A percentile compares a stretch with the other conserved stretches of the same genome.
Evolutionary conservation across 2,888 invertebrate genomes (phyloP).

Genomic region (Callosobruchus maculatus): DNA sequence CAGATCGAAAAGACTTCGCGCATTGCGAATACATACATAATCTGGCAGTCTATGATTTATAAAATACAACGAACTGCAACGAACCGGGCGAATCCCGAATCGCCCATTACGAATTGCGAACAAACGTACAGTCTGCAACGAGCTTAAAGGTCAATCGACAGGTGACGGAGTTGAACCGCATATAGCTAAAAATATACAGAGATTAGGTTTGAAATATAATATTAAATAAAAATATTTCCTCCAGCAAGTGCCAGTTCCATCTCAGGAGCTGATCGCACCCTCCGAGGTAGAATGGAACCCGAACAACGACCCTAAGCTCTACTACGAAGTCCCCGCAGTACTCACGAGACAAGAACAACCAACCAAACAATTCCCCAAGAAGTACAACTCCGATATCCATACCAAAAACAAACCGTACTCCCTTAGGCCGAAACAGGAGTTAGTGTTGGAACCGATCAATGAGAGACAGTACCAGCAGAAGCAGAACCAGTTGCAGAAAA

Average conservation of each 20-base stretch:
- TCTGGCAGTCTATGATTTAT: too few species aligned
- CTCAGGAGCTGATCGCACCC: constrained; percentile 51
- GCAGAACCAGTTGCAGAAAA: constrained; percentile 41
- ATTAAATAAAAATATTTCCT: too few species aligned
- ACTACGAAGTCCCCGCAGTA: constrained; percentile 46
- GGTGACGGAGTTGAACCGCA: too few species aligned
- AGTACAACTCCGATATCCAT: constrained; percentile 53
- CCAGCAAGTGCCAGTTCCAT: constrained; percentile 41
- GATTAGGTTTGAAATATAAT: too few species aligned
- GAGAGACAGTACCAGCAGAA: constrained; percentile 42
- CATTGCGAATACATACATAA: too few species aligned
- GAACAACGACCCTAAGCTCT: constrained; percentile 42
- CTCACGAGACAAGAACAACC: constrained; percentile 47
- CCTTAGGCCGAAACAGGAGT: constrained; percentile 49
- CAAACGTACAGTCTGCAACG: too few species aligned
- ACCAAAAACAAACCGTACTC: constrained; percentile 39
- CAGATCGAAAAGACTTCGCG: too few species aligned
- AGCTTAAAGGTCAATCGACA: too few species aligned
- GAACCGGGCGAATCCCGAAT: too few species aligned
- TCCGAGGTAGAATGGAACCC: constrained; percentile 46
- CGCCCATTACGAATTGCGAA: too few species aligned
- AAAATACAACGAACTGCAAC: too few species aligned
- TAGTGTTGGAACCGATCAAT: constrained; percentile 48
- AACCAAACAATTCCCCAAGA: constrained; percentile 58
- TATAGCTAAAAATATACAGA: too few species aligned